Evolutionary conservation across 2,113 vertebrate genomes (phyloP).

Genomic region (Psilopsiagon aurifrons): DNA sequence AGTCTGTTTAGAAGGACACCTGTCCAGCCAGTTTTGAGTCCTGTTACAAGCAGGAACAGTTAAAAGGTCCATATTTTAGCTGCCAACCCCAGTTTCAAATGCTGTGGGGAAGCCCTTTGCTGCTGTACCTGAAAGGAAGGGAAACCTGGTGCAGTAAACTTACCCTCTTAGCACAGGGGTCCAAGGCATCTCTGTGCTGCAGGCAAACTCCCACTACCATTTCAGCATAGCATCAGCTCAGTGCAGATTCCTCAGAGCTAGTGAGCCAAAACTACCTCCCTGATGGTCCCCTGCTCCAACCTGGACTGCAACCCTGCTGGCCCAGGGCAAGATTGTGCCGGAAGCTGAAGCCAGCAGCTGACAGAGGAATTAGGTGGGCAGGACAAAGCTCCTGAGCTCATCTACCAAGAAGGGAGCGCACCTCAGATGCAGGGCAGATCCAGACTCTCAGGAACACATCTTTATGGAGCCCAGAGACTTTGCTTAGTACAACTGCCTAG

Average conservation of each 20-base stretch:
- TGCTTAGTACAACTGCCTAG: not conserved
- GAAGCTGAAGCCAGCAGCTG: not conserved
- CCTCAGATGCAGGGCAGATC: not conserved
- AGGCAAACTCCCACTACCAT: not conserved
- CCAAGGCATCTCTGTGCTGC: not conserved
- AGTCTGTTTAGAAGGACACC: not conserved
- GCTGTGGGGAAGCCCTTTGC: not conserved
- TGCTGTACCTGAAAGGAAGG: not conserved
- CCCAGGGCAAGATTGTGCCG: fast-evolving
- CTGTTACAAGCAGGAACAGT: not conserved
- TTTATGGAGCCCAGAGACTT: not conserved
- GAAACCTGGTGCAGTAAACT: not conserved
- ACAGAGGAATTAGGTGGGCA: not conserved
- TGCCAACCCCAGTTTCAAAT: not conserved
- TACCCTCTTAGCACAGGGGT: not conserved
- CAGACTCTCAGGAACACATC: not conserved
- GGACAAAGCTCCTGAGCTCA: not conserved
- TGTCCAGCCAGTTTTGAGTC: not conserved
- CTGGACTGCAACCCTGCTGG: not conserved
- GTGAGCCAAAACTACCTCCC: not conserved
- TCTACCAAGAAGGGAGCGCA: not conserved
- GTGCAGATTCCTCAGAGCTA: not conserved
- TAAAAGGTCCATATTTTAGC: not conserved
- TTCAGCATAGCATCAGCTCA: not conserved
- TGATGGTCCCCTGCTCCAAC: not conserved